Percentiles rank a stretch among this genome's conserved stretches.
Conservation (phyloP, 37 sponge, comb jelly and placozoan species). For the Bolinopsis microptera region DNA sequence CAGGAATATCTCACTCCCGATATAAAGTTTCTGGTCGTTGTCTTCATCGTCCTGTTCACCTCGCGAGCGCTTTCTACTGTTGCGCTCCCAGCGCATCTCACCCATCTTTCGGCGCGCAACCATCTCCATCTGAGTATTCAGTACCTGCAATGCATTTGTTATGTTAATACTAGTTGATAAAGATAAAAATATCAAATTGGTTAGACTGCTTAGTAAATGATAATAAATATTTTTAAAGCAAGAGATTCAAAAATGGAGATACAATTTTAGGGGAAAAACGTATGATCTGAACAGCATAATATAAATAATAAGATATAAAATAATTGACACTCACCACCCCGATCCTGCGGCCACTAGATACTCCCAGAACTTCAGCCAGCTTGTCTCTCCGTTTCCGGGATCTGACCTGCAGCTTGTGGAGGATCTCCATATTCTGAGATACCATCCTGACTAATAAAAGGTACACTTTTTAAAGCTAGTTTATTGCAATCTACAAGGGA, state of each 20-base stretch:
- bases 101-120: not conserved
- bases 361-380: conserved; percentile 27
- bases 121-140: conserved; percentile 49
- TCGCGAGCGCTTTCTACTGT: not conserved
- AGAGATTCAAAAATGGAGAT: no score
- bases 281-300: no score
- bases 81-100: conserved; percentile 19
- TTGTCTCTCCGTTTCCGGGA: conserved; percentile 26
- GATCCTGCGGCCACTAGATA: conserved; percentile 3
- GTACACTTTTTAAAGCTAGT: no score
- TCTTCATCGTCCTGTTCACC: conserved; percentile 39
- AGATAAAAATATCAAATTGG: no score
- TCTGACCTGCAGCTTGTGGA: not conserved
- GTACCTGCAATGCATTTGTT: not conserved
- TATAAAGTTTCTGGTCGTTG: conserved; percentile 30
- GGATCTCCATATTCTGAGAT: not conserved
- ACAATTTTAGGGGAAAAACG: no score
- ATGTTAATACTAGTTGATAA: no score
- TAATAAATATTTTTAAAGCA: no score
- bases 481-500: no score
- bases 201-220: no score
- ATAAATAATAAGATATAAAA: no score
- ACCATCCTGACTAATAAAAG: not conserved
- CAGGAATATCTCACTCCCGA: conserved; percentile 66
- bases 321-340: conserved; percentile 34